A percentile compares a stretch with the other conserved stretches of the same genome.
These are phyloP conservation scores for Phyllopteryx taeniolatus DNA, from an alignment of 2,113 vertebrate species.

Conservation along the genomic window DNA sequence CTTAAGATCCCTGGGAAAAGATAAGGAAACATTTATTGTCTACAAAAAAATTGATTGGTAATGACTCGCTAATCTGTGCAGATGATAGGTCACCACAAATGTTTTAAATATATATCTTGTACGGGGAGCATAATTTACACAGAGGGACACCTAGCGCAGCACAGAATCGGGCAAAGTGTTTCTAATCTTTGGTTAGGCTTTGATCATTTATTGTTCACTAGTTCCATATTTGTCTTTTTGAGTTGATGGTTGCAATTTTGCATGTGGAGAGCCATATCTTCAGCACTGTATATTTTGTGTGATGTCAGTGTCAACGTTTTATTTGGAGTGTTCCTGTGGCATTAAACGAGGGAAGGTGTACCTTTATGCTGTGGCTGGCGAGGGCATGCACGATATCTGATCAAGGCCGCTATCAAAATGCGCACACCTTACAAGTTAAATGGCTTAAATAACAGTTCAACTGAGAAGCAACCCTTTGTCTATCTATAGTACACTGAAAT, in stretches of 20 bases:
- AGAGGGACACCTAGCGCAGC: not conserved
- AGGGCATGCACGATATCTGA: not conserved
- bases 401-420: too few relatives aligned
- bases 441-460: not conserved
- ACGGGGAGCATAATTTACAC: not conserved
- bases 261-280: too few relatives aligned
- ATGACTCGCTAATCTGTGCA: not conserved
- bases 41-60: not conserved
- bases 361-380: not conserved
- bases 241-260: not conserved
- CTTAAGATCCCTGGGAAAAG: slow-evolving; percentile 44
- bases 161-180: not conserved
- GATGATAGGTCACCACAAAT: not conserved
- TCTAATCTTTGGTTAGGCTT: not conserved
- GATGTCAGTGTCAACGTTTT: too few relatives aligned
- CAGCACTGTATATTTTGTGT: too few relatives aligned
- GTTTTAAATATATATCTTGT: not conserved
- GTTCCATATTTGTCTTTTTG: not conserved
- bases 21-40: not conserved
- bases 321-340: not conserved
- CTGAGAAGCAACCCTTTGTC: not conserved
- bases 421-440: too few relatives aligned
- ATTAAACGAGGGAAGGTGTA: not conserved
- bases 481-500: not conserved
- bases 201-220: not conserved